Base-by-base conservation (phyloP, 2,888 invertebrate species). In the Scrobipalpa costella region DNA sequence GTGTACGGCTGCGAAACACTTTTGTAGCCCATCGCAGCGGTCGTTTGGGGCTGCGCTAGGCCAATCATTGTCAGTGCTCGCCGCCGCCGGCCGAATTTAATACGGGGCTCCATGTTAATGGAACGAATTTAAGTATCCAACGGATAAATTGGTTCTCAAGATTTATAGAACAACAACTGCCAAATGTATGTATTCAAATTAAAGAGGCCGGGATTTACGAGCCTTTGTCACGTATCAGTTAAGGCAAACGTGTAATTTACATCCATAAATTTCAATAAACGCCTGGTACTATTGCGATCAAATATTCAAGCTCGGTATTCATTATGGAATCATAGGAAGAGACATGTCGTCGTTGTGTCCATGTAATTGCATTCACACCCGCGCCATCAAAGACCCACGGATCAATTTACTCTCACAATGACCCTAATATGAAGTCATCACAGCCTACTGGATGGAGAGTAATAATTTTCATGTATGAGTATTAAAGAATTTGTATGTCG, bases 341-440 rank as follows among this genome's bases (percentile, higher is more conserved):
- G 71, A 71, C 70, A 72, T 74, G 71, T 72, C 69, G 66, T 55
- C 74, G 76, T 77, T 79, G 72, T 76, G 73, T 80, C 78, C 75
- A 78, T 76, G 78, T 79, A 80, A 81, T 78, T 77, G 77, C 78
- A 75, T 75, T 77, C 76, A 77, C 76, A 78, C 79, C 79, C 80
- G 81, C 81, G 71, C 80, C 79, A 76, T 79, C 76, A 74, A 70
- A 71, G 75, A 74, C 78, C 80, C 80, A 81, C 80, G 75, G 83
- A 84, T 87, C 87, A 88, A 89, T 90, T 89, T 88, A 85, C 83
- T 85, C 81, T 81, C 76, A 88, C 88, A 89, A 89, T 86, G 84
- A 88, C 83, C 79, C 81, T 85, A 86, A 88, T 88, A 86, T 86
- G 80, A 83, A 89, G 84, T 85, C 85, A 84, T 86, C 83, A 72